Conservation (phyloP, 2,113 vertebrate species). For the Gopherus flavomarginatus region DNA sequence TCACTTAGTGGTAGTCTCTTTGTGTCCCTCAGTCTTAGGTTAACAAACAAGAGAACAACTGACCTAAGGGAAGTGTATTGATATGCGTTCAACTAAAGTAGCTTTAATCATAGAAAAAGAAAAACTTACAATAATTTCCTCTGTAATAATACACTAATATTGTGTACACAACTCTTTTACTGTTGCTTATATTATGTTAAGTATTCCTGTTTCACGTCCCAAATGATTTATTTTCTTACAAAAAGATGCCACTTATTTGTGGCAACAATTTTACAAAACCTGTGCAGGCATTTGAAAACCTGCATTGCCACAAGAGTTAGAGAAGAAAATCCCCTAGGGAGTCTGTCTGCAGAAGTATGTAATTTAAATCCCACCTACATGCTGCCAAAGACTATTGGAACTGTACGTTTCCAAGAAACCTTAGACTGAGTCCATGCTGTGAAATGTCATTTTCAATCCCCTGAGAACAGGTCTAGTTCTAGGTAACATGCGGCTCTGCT, state of each 20-base stretch:
- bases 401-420: background rate
- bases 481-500: background rate
- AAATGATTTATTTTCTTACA: background rate
- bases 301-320: constrained; percentile 14
- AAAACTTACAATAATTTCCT: background rate
- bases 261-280: constrained; percentile 2
- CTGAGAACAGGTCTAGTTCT: constrained; percentile 21
- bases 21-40: background rate
- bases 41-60: background rate
- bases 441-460: constrained; percentile 32
- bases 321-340: background rate
- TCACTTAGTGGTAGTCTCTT: rapidly evolving
- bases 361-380: constrained; percentile 44
- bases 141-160: background rate
- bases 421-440: background rate
- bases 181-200: background rate
- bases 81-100: background rate
- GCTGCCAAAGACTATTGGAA: constrained; percentile 3
- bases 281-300: constrained; percentile 49
- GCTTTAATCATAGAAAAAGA: background rate
- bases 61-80: background rate
- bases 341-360: background rate
- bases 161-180: background rate
- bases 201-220: background rate
- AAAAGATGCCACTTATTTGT: constrained; percentile 4